phyloP scores from a whole-genome alignment of 2,888 invertebrate genomes.

The Notodonta ziczac region DNA sequence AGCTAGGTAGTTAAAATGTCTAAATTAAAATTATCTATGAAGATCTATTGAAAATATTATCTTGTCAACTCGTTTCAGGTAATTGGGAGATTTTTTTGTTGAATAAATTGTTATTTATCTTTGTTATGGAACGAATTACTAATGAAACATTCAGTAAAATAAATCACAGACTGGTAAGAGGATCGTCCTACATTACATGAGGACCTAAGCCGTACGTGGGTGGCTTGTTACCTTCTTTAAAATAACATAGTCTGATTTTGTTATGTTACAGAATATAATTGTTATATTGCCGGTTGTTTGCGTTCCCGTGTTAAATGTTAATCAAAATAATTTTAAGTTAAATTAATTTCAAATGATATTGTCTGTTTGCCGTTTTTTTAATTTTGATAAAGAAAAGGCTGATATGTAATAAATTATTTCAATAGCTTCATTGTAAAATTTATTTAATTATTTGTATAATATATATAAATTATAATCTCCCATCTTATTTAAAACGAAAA shows the following conservation, averaged over 20 bases:
- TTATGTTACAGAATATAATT: too few species aligned
- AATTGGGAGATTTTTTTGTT: slow-evolving; percentile 38
- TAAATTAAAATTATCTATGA: slow-evolving; percentile 45
- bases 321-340: too few species aligned
- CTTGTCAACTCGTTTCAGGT: slow-evolving; percentile 30
- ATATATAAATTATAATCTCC: slow-evolving; percentile 13
- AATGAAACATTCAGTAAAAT: too few species aligned
- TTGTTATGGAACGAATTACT: too few species aligned
- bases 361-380: neutral
- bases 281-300: too few species aligned
- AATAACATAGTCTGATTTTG: too few species aligned
- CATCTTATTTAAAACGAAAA: slow-evolving; percentile 27
- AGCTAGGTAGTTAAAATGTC: slow-evolving; percentile 49
- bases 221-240: too few species aligned
- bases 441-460: neutral
- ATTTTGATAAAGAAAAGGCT: neutral
- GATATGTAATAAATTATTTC: neutral
- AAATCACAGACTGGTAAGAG: too few species aligned
- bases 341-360: neutral
- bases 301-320: neutral
- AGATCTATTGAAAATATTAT: slow-evolving; percentile 36
- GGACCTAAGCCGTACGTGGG: too few species aligned
- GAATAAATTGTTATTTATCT: neutral
- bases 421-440: neutral
- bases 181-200: too few species aligned